A percentile compares a stretch with the other conserved stretches of the same genome.
phyloP scores from a whole-genome alignment of 2,797 vertebrate genomes.

The Numenius phaeopus region DNA sequence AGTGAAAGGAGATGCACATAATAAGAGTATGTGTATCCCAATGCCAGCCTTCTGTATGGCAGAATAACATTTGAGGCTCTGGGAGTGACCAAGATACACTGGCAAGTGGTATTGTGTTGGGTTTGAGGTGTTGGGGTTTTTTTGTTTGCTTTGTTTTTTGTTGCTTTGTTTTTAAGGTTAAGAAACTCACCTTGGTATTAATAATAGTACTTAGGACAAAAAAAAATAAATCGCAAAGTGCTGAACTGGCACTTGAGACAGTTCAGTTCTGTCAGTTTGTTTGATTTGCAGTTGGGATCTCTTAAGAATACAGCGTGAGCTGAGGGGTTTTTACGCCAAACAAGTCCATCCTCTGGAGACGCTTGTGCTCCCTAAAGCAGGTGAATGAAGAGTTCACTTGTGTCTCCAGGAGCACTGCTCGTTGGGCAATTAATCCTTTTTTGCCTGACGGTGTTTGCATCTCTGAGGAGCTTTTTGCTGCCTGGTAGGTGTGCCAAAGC shows the following conservation, averaged over 20 bases:
- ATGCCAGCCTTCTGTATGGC: neutral
- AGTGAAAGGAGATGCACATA: neutral
- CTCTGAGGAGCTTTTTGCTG: slow-evolving; percentile 9
- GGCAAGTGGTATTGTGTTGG: neutral
- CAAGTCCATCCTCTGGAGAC: neutral
- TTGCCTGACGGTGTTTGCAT: neutral
- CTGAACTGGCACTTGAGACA: neutral
- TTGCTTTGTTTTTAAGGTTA: neutral
- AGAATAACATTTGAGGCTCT: neutral
- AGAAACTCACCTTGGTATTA: neutral
- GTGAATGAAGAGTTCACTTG: neutral
- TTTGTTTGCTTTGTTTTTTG: neutral
- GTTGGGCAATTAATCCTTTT: neutral
- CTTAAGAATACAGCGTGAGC: neutral
- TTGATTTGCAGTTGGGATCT: neutral
- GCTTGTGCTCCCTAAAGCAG: neutral
- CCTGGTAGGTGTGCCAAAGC: neutral
- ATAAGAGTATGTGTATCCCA: neutral
- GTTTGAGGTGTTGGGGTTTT: neutral
- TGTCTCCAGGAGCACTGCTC: neutral
- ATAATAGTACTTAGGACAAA: neutral
- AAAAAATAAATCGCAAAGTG: neutral
- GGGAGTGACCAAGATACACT: neutral
- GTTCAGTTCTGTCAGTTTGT: neutral
- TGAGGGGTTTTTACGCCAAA: neutral